Percentiles rank a stretch among this genome's conserved stretches.
Evolutionary conservation across 2,113 vertebrate genomes (phyloP).

Genomic region (Gopherus flavomarginatus): DNA sequence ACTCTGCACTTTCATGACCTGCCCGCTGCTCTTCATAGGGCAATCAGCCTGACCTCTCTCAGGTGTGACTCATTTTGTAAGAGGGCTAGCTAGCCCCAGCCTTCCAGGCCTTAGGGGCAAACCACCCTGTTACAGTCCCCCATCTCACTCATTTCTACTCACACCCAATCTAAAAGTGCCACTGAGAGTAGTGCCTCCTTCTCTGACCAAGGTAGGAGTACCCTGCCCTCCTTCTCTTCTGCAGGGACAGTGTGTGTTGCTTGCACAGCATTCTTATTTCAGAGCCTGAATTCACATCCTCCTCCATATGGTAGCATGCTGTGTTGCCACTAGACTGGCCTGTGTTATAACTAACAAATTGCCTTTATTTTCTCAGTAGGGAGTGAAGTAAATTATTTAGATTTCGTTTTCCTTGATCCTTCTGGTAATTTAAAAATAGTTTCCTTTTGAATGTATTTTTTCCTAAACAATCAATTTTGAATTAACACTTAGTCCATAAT

Average conservation of each 20-base stretch:
- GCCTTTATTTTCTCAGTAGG: neutral
- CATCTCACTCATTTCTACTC: accelerated
- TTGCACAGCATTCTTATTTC: neutral
- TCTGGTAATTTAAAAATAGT: conserved; percentile 18
- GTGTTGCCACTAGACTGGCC: neutral
- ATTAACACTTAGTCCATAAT: neutral
- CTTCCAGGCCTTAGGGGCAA: too few species aligned
- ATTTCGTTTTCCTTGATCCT: conserved; percentile 4
- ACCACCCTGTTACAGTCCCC: too few species aligned
- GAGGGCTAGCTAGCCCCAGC: too few species aligned
- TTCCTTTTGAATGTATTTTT: neutral
- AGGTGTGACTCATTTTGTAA: too few species aligned
- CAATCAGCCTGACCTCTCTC: too few species aligned
- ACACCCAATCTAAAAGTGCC: neutral
- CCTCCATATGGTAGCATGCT: neutral
- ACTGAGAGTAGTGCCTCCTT: neutral
- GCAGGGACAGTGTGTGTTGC: neutral
- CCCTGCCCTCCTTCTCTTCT: neutral
- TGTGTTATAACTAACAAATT: neutral
- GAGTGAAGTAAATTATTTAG: conserved; percentile 16
- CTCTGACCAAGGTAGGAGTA: neutral
- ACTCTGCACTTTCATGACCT: too few species aligned
- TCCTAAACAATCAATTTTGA: neutral
- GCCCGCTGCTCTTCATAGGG: too few species aligned
- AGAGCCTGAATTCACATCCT: neutral